Base-by-base conservation (phyloP, 2,888 invertebrate genomes). In the Agrochola lota region DNA sequence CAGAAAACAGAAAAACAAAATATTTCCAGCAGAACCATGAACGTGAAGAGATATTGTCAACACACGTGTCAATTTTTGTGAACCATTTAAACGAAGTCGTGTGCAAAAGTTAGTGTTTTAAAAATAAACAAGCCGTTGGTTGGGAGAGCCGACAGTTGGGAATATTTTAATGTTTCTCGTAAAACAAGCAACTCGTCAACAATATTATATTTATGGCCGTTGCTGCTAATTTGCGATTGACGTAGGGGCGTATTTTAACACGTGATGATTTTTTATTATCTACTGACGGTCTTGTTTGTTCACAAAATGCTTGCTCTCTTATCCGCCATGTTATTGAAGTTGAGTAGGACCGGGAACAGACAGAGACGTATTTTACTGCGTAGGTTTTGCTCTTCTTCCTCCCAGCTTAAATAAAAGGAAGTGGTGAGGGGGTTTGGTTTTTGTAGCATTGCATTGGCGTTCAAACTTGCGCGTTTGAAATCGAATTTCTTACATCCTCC, bases 101-200 rank as follows among this genome's bases (percentile, higher is more conserved):
- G 88, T 88, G 88, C 88, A 88, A 88, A 88, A 86, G 80, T 63
- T 84, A 85, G 87, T 78, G 83, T 77, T 85, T 77, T 83, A 88
- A 83, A 88, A 88, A 88, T 88, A 88, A 85, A 86, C 78, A 62
- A 72, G 40, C 17, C 46, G 62, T 26, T 63, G 72, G 59, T 69
- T 67, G 60, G 64, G 9, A 59, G 73, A 69, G 77, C 80, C 71
- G 85, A 71, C 84, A 74, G 77, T 75, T 81, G 74, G 68, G 80
- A 72, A 86, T 77, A 84, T 81, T 84, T 88, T 85, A 76, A 81
- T 80, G 81, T 76, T 23, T 69, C 55, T 64, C 71, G 73, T 85
- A 68, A 75, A 77, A 70, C 68, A 66, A 40, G 74, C 26, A 40
- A 62, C 20, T 63, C 55, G 67, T 63, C 40, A 68, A 71, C 75